Evolutionary conservation across 2,113 vertebrate species (phyloP), one percentile per base, ranked within the genome.

Genomic region (Nothocercus nigrocapillus): DNA sequence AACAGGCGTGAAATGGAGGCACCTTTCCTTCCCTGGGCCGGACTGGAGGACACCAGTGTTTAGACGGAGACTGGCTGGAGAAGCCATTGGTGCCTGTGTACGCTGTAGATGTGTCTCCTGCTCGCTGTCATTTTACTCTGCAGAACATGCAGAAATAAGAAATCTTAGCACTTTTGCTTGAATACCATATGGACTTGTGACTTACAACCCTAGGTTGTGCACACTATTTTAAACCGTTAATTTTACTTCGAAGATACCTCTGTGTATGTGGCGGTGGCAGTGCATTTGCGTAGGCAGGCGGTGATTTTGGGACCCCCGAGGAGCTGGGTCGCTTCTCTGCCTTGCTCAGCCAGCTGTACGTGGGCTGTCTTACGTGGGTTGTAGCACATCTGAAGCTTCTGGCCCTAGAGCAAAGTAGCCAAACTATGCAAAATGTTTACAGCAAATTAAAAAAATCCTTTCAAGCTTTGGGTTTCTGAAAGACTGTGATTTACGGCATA

Each of bases 201-300:
- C 15, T 3, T 7, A 2, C 53, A 77, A 1, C 14, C 75, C 28
- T 47, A 2, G 1, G 3, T 47, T 36, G 47, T 13, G 14, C 5
- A 0, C 40, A 58, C 4, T 19, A 0, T 3, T 19, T 40, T 5
- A n/a, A 54, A 76, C 54, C 0, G 2, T 28, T 45, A 2, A 18
- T 61, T 73, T 47, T 11, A 5, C 66, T 44, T 36, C 54, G 84
- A 70, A 30, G 69, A 1, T 13, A 5, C 1, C n/a, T 17, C 54
- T 6, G 1, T 2, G 56, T 38, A 0, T 8, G 54, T 56, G 53
- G 16, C 30, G 30, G 54, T 22, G 63, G 4, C 19, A 6, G 30
- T 20, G 0, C 2, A 2, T 21, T 0, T 12, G 82, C 0, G 4
- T 6, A 16, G 54, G 80, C 0, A 2, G 47, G 51, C 0, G 11